These are phyloP conservation scores for Drosophila peninsularis DNA, from an alignment of 2,888 invertebrate species.

Conservation along the genomic window DNA sequence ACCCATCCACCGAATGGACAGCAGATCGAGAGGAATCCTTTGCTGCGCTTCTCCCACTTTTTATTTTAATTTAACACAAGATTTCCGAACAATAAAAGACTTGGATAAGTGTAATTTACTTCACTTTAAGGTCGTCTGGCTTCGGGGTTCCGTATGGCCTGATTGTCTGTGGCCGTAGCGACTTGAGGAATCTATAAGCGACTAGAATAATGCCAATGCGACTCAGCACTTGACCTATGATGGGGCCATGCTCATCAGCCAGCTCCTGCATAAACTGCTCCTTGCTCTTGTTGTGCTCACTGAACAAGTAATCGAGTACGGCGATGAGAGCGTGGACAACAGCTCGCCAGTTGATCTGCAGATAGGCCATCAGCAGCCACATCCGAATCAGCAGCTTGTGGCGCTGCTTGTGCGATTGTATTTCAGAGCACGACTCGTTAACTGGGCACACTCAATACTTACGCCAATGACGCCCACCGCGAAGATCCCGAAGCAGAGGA, in stretches of 20 bases:
- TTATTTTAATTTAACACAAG: slow-evolving; percentile 25
- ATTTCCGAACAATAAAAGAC: slow-evolving; percentile 19
- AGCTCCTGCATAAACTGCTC: slow-evolving; percentile 12
- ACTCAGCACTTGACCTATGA: slow-evolving; percentile 26
- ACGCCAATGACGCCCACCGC: slow-evolving; percentile 38
- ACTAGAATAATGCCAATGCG: slow-evolving; percentile 29
- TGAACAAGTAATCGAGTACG: slow-evolving; percentile 9
- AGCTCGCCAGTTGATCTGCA: slow-evolving; percentile 28
- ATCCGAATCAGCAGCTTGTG: slow-evolving; percentile 9
- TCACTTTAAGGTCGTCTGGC: neutral
- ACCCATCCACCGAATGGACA: neutral
- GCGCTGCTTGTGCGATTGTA: slow-evolving; percentile 5
- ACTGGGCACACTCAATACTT: slow-evolving; percentile 4
- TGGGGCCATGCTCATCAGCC: neutral
- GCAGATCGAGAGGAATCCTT: neutral
- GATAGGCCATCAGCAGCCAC: slow-evolving; percentile 34
- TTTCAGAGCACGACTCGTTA: neutral
- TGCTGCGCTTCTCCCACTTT: slow-evolving; percentile 14
- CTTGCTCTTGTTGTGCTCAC: slow-evolving; percentile 6
- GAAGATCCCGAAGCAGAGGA: slow-evolving; percentile 20
- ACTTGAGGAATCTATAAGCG: slow-evolving; percentile 28
- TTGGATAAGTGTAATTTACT: slow-evolving; percentile 4
- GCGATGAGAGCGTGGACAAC: neutral
- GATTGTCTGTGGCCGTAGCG: slow-evolving; percentile 4
- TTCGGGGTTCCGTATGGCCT: neutral